phyloP scores from a whole-genome alignment of 2,113 vertebrate genomes.

The Crotophaga sulcirostris region DNA sequence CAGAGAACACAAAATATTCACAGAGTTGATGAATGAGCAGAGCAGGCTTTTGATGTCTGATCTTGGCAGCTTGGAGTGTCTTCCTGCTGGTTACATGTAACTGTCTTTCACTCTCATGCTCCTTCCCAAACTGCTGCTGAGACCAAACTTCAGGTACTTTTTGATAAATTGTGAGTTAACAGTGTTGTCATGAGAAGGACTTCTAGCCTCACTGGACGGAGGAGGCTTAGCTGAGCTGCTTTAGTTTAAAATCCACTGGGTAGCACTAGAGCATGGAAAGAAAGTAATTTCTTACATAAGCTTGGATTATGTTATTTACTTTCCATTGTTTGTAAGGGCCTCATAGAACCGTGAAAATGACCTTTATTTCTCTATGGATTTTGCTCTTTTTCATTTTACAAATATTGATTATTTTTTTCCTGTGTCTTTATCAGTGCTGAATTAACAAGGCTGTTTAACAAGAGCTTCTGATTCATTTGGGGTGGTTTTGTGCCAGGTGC shows the following conservation, averaged over 20 bases:
- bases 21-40: not conserved
- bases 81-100: not conserved
- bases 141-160: not conserved
- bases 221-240: not conserved
- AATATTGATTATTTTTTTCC: conserved; percentile 38
- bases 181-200: not conserved
- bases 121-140: not conserved
- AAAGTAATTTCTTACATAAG: conserved; percentile 36
- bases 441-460: conserved; percentile 60
- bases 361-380: conserved; percentile 63
- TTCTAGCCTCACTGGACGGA: not conserved
- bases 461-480: conserved; percentile 43
- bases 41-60: not conserved
- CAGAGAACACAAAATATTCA: not conserved
- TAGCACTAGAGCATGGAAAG: conserved; percentile 40
- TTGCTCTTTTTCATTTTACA: conserved; percentile 55
- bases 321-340: conserved; percentile 28
- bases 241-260: conserved; percentile 26
- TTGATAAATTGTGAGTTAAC: not conserved
- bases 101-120: not conserved
- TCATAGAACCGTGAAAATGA: conserved; percentile 35
- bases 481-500: conserved; percentile 24
- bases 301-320: conserved; percentile 60
- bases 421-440: conserved; percentile 45
- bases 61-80: not conserved